These are phyloP conservation scores for Sanderia malayensis DNA, from an alignment of 30 jellyfish, hydroid and myxozoan species.

Conservation along the genomic window DNA sequence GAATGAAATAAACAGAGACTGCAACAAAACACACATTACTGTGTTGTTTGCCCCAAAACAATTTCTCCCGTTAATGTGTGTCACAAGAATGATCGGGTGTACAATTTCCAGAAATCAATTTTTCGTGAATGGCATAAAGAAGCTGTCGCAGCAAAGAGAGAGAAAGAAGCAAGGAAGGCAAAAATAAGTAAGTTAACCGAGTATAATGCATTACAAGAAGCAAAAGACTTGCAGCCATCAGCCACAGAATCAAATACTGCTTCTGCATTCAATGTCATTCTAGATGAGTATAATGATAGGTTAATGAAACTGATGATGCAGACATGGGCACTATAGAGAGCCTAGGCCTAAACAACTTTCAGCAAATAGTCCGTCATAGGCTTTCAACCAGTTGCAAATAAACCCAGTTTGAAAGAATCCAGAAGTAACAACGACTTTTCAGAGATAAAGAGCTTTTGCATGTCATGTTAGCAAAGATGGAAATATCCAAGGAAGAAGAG, in stretches of 20 bases:
- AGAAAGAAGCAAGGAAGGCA: constrained; percentile 12
- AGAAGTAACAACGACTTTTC: constrained; percentile 9
- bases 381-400: constrained; percentile 6
- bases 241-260: constrained; percentile 18
- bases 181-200: background rate
- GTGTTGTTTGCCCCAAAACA: constrained; percentile 35
- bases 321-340: constrained; percentile 15
- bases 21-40: constrained; percentile 1
- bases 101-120: constrained; percentile 1
- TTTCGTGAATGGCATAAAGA: constrained; percentile 22
- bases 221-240: constrained; percentile 10
- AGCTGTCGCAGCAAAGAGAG: constrained; percentile 36
- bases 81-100: constrained; percentile 28
- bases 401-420: background rate
- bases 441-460: constrained; percentile 9
- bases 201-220: background rate
- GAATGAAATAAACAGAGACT: background rate
- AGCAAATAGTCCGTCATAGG: constrained; percentile 1
- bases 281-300: background rate
- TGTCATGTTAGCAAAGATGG: constrained; percentile 19
- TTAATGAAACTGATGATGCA: constrained; percentile 2
- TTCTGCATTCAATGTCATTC: constrained; percentile 12
- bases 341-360: constrained; percentile 6
- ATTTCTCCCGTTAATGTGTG: constrained; percentile 27
- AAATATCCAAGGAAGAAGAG: constrained; percentile 34